A percentile compares a stretch with the other conserved stretches of the same genome.
These are phyloP conservation scores for Pipistrellus nathusii DNA, from an alignment of 2,797 vertebrate genomes.

Conservation along the genomic window DNA sequence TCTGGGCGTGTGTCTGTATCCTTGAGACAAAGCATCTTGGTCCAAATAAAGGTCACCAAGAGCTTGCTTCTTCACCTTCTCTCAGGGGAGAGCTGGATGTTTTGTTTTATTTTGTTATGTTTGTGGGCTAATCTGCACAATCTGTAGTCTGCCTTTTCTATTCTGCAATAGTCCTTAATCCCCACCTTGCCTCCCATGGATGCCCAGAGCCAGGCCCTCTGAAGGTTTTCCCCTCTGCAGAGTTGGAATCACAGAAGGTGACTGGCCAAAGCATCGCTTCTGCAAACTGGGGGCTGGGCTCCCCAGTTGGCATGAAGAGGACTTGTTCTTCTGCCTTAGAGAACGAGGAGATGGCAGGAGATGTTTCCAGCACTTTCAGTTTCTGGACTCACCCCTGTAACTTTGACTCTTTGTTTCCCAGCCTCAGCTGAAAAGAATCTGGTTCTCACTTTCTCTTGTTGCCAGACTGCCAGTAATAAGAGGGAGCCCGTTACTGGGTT, in stretches of 20 bases:
- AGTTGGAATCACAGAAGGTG: conserved; percentile 72
- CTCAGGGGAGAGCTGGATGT: conserved; percentile 15
- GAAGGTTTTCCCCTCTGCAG: conserved; percentile 70
- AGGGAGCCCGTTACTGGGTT: conserved; percentile 60
- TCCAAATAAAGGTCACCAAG: conserved; percentile 71
- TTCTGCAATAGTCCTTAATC: not conserved
- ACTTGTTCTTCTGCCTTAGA: conserved; percentile 51
- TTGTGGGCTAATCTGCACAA: conserved; percentile 56
- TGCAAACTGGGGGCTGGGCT: conserved; percentile 75
- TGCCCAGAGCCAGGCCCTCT: conserved; percentile 60
- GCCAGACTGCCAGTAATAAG: conserved; percentile 47
- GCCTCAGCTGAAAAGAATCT: not conserved
- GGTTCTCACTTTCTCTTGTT: not conserved
- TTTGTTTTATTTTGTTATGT: conserved; percentile 60
- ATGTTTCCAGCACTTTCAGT: conserved; percentile 93
- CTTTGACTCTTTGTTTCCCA: conserved; percentile 76
- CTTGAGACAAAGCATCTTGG: conserved; percentile 72
- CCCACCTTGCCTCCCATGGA: conserved; percentile 23
- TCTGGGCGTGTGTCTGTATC: not conserved
- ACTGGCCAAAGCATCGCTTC: conserved; percentile 73
- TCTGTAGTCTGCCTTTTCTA: conserved; percentile 34
- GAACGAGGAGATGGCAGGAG: conserved; percentile 84
- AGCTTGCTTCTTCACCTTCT: conserved; percentile 46
- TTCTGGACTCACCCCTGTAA: conserved; percentile 83
- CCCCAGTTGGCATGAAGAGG: conserved; percentile 57